A percentile compares a stretch with the other conserved stretches of the same genome.
These are phyloP conservation scores for Erpobdella octoculata DNA, from an alignment of 2,888 invertebrate species.

Conservation along the genomic window DNA sequence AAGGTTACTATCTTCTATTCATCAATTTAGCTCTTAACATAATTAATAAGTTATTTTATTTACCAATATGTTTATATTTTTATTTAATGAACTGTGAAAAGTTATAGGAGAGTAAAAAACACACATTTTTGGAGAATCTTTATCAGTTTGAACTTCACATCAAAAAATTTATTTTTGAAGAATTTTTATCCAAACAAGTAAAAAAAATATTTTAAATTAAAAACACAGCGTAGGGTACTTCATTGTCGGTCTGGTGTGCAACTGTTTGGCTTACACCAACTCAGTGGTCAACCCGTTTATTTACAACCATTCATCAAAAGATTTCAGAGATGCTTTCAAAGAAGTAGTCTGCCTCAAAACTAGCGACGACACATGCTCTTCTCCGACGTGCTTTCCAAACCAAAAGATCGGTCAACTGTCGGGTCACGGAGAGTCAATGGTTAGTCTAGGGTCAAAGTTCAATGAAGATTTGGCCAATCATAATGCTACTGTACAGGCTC, in stretches of 20 bases:
- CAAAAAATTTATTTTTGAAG: neutral
- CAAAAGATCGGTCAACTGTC: constrained; percentile 8
- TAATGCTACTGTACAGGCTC: neutral
- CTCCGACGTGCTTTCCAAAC: neutral
- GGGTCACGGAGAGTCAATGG: constrained; percentile 30
- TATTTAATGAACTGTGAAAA: too few species aligned
- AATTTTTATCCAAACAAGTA: neutral
- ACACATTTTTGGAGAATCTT: neutral
- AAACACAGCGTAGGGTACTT: constrained; percentile 32
- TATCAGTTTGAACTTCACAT: neutral
- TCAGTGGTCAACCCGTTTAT: constrained; percentile 39
- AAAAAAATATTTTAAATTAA: neutral
- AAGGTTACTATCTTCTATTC: too few species aligned
- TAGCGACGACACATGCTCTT: neutral
- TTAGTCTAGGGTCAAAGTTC: constrained; percentile 15
- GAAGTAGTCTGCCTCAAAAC: constrained; percentile 32
- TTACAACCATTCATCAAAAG: constrained; percentile 39
- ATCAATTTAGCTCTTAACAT: too few species aligned
- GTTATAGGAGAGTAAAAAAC: too few species aligned
- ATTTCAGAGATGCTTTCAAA: constrained; percentile 38
- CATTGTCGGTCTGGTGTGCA: constrained; percentile 34
- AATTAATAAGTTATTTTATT: too few species aligned
- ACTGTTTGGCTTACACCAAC: constrained; percentile 39
- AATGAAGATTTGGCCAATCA: neutral
- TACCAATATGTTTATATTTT: too few species aligned